A percentile compares a stretch with the other conserved stretches of the same genome.
Evolutionary conservation across 2,113 vertebrate species (phyloP).

Genomic region (Pseudolaguvia tuberculata): DNA sequence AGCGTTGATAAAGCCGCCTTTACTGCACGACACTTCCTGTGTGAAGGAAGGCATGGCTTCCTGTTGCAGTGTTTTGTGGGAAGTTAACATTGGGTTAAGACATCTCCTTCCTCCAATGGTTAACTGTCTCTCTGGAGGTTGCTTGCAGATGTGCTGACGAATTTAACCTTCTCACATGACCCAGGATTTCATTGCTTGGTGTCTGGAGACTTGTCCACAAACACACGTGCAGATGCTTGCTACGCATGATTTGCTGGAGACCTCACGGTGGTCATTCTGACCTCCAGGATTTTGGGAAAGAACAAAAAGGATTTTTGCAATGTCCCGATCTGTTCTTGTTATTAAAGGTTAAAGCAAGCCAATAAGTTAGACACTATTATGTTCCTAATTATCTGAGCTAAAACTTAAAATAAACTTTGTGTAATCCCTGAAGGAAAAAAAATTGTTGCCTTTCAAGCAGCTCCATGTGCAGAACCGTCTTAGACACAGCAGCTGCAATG

Average conservation of each 20-base stretch:
- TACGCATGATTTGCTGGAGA: background rate
- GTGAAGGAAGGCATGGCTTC: constrained; percentile 78
- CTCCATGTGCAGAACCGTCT: background rate
- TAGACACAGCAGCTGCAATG: constrained; percentile 20
- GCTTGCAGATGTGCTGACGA: constrained; percentile 21
- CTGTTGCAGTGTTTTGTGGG: constrained; percentile 80
- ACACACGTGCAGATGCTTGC: background rate
- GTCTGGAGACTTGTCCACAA: background rate
- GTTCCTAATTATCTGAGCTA: background rate
- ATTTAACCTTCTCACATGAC: constrained; percentile 19
- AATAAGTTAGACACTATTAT: too few species aligned
- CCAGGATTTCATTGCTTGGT: constrained; percentile 4
- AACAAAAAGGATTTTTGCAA: too few species aligned
- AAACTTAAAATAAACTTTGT: background rate
- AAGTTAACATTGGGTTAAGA: constrained; percentile 65
- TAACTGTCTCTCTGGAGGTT: constrained; percentile 39
- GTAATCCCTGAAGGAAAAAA: too few species aligned
- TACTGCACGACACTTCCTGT: constrained; percentile 75
- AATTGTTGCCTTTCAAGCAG: background rate
- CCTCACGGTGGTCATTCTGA: background rate
- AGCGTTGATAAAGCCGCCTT: constrained; percentile 54
- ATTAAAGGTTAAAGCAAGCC: too few species aligned
- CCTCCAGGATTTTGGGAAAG: background rate
- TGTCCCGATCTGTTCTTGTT: too few species aligned
- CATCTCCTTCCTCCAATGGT: constrained; percentile 60